Percentiles rank a stretch among this genome's conserved stretches.
phyloP scores from a whole-genome alignment of 2,113 vertebrate genomes.

The Sinocyclocheilus anshuiensis region DNA sequence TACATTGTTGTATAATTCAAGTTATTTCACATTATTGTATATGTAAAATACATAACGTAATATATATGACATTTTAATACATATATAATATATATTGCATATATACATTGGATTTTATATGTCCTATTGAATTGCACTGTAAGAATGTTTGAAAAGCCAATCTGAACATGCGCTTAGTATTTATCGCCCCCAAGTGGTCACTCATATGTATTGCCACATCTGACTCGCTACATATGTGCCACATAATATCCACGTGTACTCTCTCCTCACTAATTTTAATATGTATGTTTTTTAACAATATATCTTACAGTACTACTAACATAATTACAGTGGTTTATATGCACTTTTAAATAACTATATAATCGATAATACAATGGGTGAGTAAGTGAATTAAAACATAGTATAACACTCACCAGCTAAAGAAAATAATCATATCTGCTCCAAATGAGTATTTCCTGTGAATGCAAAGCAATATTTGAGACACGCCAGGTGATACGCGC shows the following conservation, averaged over 20 bases:
- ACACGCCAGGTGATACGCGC: not conserved
- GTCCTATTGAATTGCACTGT: not conserved
- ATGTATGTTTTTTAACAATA: no score
- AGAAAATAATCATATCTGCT: not conserved
- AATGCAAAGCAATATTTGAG: not conserved
- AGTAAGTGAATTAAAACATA: not conserved
- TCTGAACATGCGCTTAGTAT: slow-evolving; percentile 32
- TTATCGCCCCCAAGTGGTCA: slow-evolving; percentile 65
- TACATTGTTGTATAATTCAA: not conserved
- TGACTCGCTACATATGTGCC: not conserved
- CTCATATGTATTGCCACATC: slow-evolving; percentile 22
- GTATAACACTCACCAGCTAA: not conserved
- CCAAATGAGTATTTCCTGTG: not conserved
- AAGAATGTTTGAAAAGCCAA: not conserved
- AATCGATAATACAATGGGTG: not conserved
- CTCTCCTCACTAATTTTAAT: not conserved
- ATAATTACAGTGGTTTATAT: not conserved
- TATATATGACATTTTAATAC: not conserved
- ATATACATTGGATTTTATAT: not conserved
- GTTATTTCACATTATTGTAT: not conserved
- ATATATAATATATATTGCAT: not conserved
- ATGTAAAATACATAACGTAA: not conserved
- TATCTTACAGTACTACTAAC: not conserved
- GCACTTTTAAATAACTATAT: not conserved
- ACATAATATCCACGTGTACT: not conserved